phyloP scores from a whole-genome alignment of 2,113 vertebrate genomes.

The Sardina pilchardus region DNA sequence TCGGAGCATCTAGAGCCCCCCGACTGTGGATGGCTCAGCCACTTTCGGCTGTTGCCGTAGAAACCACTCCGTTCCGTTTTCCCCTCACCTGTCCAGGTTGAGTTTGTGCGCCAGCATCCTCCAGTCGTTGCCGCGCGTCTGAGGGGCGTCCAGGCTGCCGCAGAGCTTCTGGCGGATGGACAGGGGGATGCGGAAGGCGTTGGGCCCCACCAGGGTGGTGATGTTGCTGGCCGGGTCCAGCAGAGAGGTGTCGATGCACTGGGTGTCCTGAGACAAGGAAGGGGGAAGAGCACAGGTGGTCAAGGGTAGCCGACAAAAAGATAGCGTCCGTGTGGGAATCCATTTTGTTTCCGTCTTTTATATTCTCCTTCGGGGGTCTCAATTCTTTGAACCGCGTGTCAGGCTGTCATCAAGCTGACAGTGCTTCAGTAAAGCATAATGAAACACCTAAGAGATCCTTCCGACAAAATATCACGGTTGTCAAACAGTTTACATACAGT shows the following conservation, averaged over 20 bases:
- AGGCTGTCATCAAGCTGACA: not conserved
- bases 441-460: not conserved
- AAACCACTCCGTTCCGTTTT: not conserved
- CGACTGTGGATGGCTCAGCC: not conserved
- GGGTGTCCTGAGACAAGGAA: conserved; percentile 79
- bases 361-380: not conserved
- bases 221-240: conserved; percentile 85
- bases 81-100: conserved; percentile 90
- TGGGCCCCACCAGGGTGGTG: conserved; percentile 87
- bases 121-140: conserved; percentile 96
- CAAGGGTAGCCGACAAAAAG: not conserved
- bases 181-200: conserved; percentile 93
- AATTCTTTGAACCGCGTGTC: not conserved
- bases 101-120: conserved; percentile 96
- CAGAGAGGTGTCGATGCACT: conserved; percentile 85
- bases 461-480: not conserved
- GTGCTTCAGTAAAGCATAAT: not conserved
- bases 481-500: not conserved
- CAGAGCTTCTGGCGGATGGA: conserved; percentile 96
- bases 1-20: not conserved
- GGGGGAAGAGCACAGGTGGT: not conserved
- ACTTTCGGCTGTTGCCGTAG: not conserved
- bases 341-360: not conserved
- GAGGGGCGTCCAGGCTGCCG: conserved; percentile 93
- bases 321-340: not conserved